Percentiles rank a stretch among this genome's conserved stretches.
Evolutionary conservation across 2,888 invertebrate genomes (phyloP).

Genomic region (Agrypnus murinus): DNA sequence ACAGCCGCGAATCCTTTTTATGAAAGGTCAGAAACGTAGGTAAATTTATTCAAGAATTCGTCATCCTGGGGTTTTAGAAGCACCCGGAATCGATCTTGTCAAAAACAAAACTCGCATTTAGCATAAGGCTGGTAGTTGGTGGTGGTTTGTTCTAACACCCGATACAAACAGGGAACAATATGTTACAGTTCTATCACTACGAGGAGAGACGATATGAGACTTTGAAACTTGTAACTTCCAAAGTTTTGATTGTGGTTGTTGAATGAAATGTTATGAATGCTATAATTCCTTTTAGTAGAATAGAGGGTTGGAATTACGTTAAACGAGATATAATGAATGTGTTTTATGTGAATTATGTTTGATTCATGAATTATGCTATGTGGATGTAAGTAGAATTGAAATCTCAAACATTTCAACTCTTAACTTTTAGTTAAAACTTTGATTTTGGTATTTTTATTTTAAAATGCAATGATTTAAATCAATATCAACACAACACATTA

Average conservation of each 20-base stretch:
- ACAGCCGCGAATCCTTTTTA: slow-evolving; percentile 12
- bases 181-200: slow-evolving; percentile 17
- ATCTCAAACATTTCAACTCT: too few species aligned
- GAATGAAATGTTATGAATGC: slow-evolving; percentile 18
- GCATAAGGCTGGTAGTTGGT: slow-evolving; percentile 5
- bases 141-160: slow-evolving; percentile 3
- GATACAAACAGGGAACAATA: slow-evolving; percentile 8
- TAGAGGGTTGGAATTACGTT: not conserved
- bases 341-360: too few species aligned
- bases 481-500: too few species aligned
- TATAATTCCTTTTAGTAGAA: not conserved
- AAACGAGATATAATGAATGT: not conserved
- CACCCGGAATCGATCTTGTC: slow-evolving; percentile 14
- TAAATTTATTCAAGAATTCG: slow-evolving; percentile 17
- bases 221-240: slow-evolving; percentile 6
- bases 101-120: slow-evolving; percentile 7
- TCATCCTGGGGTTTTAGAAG: not conserved
- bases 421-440: too few species aligned
- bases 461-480: too few species aligned
- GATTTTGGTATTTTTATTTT: too few species aligned
- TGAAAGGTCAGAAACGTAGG: slow-evolving; percentile 11
- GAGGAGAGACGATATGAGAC: slow-evolving; percentile 4
- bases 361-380: too few species aligned
- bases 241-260: not conserved
- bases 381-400: too few species aligned